Evolutionary conservation across 35 echinoderm and acorn worm genomes (phyloP).

Genomic region (Heliocidaris erythrogramma): DNA sequence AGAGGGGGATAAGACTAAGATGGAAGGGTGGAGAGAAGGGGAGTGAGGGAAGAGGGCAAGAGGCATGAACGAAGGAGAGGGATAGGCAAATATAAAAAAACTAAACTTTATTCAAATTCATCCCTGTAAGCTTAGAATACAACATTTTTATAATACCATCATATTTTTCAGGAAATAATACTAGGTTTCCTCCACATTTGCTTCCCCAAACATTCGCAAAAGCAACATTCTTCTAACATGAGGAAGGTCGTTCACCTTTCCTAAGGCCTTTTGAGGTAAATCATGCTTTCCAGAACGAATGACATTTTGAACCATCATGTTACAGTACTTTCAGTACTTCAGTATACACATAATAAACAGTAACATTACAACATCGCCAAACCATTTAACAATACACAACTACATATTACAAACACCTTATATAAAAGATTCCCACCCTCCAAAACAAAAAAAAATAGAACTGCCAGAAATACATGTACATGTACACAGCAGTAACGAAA

Average conservation of each 20-base stretch:
- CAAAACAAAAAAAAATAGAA: too few species aligned
- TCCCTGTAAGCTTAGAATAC: neutral
- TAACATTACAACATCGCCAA: neutral
- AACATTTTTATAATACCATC: neutral
- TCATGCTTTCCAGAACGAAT: neutral
- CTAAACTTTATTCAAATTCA: neutral
- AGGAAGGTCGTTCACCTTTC: neutral
- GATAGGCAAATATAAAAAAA: neutral
- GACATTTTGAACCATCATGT: neutral
- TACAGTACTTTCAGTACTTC: neutral
- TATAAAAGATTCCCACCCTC: neutral
- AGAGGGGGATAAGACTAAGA: too few species aligned
- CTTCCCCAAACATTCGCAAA: neutral
- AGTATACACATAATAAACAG: neutral
- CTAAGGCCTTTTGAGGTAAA: neutral
- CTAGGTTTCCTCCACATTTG: neutral
- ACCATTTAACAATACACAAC: neutral
- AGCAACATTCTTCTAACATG: neutral
- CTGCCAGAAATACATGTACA: too few species aligned
- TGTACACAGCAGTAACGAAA: neutral
- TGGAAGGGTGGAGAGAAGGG: neutral
- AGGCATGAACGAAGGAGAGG: neutral
- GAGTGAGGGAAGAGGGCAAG: neutral
- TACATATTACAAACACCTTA: neutral
- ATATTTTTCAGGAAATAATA: neutral